Conservation (phyloP, 2,113 vertebrate genomes). For the Pomatostomus ruficeps region DNA sequence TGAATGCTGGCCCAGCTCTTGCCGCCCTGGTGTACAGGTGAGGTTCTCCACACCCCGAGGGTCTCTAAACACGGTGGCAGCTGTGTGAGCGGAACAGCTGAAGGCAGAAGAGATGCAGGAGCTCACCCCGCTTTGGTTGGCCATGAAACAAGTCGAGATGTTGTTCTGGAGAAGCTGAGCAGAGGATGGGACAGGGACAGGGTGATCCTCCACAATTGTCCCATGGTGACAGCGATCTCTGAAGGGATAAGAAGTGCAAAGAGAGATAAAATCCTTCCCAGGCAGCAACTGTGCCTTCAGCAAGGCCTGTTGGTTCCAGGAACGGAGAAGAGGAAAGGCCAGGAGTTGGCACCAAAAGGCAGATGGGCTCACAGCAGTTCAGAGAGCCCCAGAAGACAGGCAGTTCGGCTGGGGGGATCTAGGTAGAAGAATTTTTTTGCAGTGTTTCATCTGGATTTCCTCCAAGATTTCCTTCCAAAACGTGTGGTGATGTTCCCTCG, state of each 20-base stretch:
- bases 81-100: neutral
- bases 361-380: neutral
- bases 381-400: neutral
- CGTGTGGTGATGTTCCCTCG: neutral
- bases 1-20: neutral
- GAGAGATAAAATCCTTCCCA: neutral
- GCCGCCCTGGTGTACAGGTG: neutral
- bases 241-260: conserved; percentile 12
- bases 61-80: neutral
- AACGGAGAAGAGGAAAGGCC: neutral
- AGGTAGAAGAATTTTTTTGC: conserved; percentile 24
- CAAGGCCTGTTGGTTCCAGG: neutral
- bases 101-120: neutral
- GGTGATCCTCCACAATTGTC: neutral
- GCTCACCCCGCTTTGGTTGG: neutral
- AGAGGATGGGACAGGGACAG: neutral
- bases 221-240: neutral
- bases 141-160: neutral
- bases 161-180: neutral
- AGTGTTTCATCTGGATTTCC: conserved; percentile 7
- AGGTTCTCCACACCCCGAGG: neutral
- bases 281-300: conserved; percentile 6
- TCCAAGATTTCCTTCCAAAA: neutral
- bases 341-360: conserved; percentile 21
- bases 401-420: neutral